A percentile compares a stretch with the other conserved stretches of the same genome.
phyloP scores from a whole-genome alignment of 2,888 invertebrate genomes.

The Portevinia maculata region DNA sequence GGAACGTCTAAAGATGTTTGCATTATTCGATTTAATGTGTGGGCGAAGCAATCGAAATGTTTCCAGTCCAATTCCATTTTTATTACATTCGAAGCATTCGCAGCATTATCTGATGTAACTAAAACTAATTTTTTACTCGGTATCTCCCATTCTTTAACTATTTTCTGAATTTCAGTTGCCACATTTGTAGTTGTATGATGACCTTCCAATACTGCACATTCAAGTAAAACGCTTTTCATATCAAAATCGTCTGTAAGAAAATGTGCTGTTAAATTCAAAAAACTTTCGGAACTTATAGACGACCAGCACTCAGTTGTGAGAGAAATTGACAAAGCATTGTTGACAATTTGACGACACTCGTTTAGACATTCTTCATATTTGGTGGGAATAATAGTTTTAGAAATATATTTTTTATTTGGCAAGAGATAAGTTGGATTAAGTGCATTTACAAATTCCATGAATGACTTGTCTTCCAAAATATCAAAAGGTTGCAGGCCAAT shows the following conservation, averaged over 20 bases:
- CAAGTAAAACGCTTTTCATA: neutral
- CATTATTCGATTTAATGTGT: conserved; percentile 68
- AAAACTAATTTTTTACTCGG: conserved; percentile 65
- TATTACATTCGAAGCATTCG: conserved; percentile 60
- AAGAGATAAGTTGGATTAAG: conserved; percentile 24
- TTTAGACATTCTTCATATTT: conserved; percentile 16
- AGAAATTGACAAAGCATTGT: neutral
- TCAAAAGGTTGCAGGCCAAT: conserved; percentile 1
- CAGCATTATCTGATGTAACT: conserved; percentile 74
- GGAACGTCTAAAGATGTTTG: conserved; percentile 40
- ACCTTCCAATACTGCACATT: conserved; percentile 6
- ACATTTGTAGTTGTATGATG: conserved; percentile 24
- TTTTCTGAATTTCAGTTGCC: neutral
- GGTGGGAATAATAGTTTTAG: neutral
- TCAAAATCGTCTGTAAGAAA: conserved; percentile 18
- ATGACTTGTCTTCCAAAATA: conserved; percentile 22
- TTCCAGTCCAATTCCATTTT: conserved; percentile 62
- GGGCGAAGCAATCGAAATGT: conserved; percentile 74
- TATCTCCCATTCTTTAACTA: conserved; percentile 27
- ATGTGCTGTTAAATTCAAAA: conserved; percentile 32
- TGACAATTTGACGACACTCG: neutral
- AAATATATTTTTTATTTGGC: conserved; percentile 13
- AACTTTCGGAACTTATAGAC: conserved; percentile 26
- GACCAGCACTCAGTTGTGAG: conserved; percentile 44
- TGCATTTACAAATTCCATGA: conserved; percentile 17